Evolutionary conservation across 64 coral and sea anemone genomes (phyloP).

Genomic region (Montipora foliosa): DNA sequence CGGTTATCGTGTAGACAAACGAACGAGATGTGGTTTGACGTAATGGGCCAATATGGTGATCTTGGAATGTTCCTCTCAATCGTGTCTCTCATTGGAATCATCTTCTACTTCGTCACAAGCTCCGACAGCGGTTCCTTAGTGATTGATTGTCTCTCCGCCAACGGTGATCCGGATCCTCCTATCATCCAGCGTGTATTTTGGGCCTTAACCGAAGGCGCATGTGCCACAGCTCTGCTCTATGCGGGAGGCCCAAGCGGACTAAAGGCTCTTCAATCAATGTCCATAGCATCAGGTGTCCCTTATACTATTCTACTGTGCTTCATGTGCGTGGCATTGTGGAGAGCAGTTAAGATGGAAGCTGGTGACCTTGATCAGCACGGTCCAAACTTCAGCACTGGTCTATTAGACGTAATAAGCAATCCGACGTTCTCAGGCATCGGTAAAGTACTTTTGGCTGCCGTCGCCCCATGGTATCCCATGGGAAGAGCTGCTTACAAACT

Average conservation of each 20-base stretch:
- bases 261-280: constrained; percentile 29
- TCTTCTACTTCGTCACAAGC: constrained; percentile 57
- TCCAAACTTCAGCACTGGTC: constrained; percentile 20
- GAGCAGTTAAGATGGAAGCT: constrained; percentile 50
- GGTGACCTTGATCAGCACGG: constrained; percentile 44
- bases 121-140: constrained; percentile 57
- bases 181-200: constrained; percentile 47
- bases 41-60: constrained; percentile 46
- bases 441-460: constrained; percentile 24
- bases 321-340: constrained; percentile 50
- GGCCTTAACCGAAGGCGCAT: constrained; percentile 60
- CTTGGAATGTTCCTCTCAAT: constrained; percentile 43
- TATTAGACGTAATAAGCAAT: constrained; percentile 7
- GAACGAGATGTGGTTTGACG: constrained; percentile 59
- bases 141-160: constrained; percentile 49
- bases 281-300: constrained; percentile 47
- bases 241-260: constrained; percentile 13
- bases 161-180: constrained; percentile 45
- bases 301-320: constrained; percentile 37
- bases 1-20: constrained; percentile 26
- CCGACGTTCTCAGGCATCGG: background rate
- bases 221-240: constrained; percentile 31
- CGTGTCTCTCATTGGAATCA: constrained; percentile 23
- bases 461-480: constrained; percentile 36
- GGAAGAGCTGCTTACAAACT: constrained; percentile 31